Base-by-base conservation (phyloP, 2,888 invertebrate species). In the Eristalis pertinax region DNA sequence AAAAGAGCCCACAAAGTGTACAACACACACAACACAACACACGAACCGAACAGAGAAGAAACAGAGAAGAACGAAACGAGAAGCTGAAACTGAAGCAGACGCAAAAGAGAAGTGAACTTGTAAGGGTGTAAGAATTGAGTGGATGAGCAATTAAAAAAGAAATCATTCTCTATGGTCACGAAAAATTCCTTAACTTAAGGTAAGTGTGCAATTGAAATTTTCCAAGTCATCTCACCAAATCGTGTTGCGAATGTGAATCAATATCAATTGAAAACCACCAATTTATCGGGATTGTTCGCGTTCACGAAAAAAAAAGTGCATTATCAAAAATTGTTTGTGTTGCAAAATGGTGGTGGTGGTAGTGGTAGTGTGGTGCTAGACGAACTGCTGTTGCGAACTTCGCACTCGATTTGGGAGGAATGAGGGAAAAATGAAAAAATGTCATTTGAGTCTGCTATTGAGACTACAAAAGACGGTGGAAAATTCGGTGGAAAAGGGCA, bases 271-370 rank as follows among this genome's bases (percentile, higher is more conserved):
- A 22, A 4, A 67, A 63, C 80, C 3, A 26, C n/a, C n/a, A 8
- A 32, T 32, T 32, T 5, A 0, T 26, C 1, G 1, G 58, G 56
- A 82, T 78, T 26, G 69, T 35, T 32, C 32, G 32, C 4, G 0
- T 3, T 5, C 4, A n/a, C 19, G 4, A 68, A 82, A 86, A 26
- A 68, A 82, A 86, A 86, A 79, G 78, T 83, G 86, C 82, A 83
- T 82, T 70, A 35, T 69, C 62, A 29, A 60, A 86, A 86, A 86
- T 83, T 86, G 86, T 86, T 86, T 86, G 86, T 86, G 75, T 82
- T 86, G 86, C 86, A 86, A 86, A 86, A 86, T 86, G 86, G 86
- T 79, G 83, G 82, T 86, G 77, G 76, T 72, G 69, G 80, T 78
- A 22, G 68, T 63, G 56, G 70, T 74, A 22, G 81, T 85, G 38